A percentile compares a stretch with the other conserved stretches of the same genome.
Conservation (phyloP, 2,797 vertebrate species). For the Orestias chungarensis region DNA sequence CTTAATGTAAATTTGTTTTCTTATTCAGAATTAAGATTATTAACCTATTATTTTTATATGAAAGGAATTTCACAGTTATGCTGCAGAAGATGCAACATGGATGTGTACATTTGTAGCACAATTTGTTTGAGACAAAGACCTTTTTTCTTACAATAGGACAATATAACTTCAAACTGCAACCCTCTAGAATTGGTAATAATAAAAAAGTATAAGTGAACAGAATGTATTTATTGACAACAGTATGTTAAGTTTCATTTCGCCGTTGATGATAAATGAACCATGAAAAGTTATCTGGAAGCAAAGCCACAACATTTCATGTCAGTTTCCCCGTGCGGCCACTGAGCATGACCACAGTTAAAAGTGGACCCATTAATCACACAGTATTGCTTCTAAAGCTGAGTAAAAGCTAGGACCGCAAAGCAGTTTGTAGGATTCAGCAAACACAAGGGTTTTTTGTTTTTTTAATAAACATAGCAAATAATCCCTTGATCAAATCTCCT, state of each 20-base stretch:
- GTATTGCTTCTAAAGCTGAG: slow-evolving; percentile 19
- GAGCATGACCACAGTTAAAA: slow-evolving; percentile 32
- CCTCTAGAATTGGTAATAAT: not conserved
- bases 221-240: not conserved
- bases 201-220: not conserved
- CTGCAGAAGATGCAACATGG: too few species aligned
- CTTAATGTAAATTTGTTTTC: too few species aligned
- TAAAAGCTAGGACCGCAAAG: slow-evolving; percentile 6
- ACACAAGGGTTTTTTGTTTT: slow-evolving; percentile 5
- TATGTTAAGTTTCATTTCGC: not conserved
- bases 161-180: not conserved
- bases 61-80: too few species aligned
- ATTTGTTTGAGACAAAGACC: not conserved
- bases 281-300: slow-evolving; percentile 30
- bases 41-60: too few species aligned
- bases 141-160: not conserved
- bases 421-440: not conserved
- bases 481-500: not conserved
- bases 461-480: slow-evolving; percentile 4
- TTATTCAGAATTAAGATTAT: too few species aligned
- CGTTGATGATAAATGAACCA: not conserved
- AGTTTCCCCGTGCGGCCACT: slow-evolving; percentile 24
- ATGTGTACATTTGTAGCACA: not conserved
- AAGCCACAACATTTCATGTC: slow-evolving; percentile 13
- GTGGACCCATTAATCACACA: slow-evolving; percentile 58